Evolutionary conservation across 2,888 invertebrate genomes (phyloP).

Genomic region (Aromia moschata): DNA sequence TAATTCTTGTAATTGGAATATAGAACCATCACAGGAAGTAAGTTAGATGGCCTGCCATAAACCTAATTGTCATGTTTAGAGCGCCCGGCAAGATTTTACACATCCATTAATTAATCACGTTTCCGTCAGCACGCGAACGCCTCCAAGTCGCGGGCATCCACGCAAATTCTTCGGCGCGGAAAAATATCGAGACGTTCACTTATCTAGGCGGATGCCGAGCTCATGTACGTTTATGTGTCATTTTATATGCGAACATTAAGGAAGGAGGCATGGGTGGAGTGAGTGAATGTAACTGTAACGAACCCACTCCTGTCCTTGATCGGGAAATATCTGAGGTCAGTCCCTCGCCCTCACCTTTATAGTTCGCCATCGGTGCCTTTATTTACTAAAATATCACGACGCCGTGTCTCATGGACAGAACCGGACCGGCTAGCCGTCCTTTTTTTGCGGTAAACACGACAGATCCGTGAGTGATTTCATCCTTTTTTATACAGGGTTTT

Average conservation of each 20-base stretch:
- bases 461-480: background rate
- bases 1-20: too few species aligned
- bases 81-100: background rate
- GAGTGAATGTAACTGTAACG: slow-evolving; percentile 53
- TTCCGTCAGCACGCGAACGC: slow-evolving; percentile 7
- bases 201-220: slow-evolving; percentile 24
- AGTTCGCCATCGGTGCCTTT: slow-evolving; percentile 17
- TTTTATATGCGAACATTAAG: slow-evolving; percentile 8
- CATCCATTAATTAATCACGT: slow-evolving; percentile 8
- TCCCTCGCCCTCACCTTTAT: slow-evolving; percentile 65
- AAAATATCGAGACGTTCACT: slow-evolving; percentile 34
- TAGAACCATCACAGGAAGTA: too few species aligned
- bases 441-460: background rate
- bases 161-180: slow-evolving; percentile 28
- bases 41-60: background rate
- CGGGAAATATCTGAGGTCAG: slow-evolving; percentile 65
- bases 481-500: too few species aligned
- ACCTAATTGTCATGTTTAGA: background rate
- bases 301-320: slow-evolving; percentile 50
- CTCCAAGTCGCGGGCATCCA: slow-evolving; percentile 25
- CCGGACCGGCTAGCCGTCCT: background rate
- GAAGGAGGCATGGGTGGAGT: slow-evolving; percentile 45
- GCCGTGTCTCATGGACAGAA: background rate
- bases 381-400: background rate
- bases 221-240: slow-evolving; percentile 13